Base-by-base conservation (phyloP, 2,113 vertebrate species). In the Alces alces region DNA sequence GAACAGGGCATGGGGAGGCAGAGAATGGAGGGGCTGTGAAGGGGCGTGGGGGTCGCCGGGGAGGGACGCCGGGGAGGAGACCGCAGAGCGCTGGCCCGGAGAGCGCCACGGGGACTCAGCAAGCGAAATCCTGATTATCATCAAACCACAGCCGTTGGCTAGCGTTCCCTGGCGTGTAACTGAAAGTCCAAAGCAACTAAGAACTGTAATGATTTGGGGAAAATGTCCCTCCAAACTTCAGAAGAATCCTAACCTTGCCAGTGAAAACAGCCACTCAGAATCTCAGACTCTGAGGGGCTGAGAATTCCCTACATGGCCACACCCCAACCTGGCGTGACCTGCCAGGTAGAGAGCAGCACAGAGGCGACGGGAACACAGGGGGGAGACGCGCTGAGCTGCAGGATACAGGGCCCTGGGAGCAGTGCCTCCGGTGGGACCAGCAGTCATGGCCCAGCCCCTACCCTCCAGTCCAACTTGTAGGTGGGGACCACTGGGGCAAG, bases 161-260 rank as follows among this genome's bases (percentile, higher is more conserved):
- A 5, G 4, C 0, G 0, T 70, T 70, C 28, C 50, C 78, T 52
- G 6, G 33, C 4, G 16, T 27, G 25, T 52, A 58, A 15, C 47
- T 45, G 73, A 61, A 82, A 52, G 17, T 19, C 21, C 27, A 87
- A 50, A 87, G 70, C 45, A 39, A 30, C 33, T 17, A 47, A 88
- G 64, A 83, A 47, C 47, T 25, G 0, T 23, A 61, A 50, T 3
- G n/a, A 27, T 60, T 15, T 36, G 33, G 57, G 50, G 4, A 19
- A 60, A 45, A 52, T 11, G 7, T 12, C 15, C 33, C 11, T 27
- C 78, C 47, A 60, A 73, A 45, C 10, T 54, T 45, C 33, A 12
- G 23, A 82, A 55, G 45, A 11, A 86, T 12, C 45, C 5, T 39
- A 45, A 47, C 2, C 84, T 39, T 30, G 84, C 30, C 27, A 28